Conservation (phyloP, 2,113 vertebrate species). For the Taurulus bubalis region DNA sequence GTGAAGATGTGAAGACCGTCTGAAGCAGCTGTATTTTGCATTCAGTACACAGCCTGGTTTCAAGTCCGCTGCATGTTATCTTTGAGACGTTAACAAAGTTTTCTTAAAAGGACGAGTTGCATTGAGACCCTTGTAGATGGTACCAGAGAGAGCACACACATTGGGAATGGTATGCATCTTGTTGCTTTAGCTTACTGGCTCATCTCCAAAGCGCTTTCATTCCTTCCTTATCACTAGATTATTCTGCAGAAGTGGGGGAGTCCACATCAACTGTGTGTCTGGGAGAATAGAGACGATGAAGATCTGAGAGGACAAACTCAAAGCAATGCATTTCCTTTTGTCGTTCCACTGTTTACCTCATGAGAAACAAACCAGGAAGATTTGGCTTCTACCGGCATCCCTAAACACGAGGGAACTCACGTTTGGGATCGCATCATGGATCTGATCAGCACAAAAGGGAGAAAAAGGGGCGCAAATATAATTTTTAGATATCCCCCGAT, state of each 20-base stretch:
- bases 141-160: not conserved
- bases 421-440: too few relatives aligned
- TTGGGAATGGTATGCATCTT: not conserved
- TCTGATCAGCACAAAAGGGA: too few relatives aligned
- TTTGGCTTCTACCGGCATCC: not conserved
- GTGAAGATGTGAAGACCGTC: not conserved
- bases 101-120: not conserved
- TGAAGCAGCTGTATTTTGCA: constrained; percentile 7
- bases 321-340: not conserved
- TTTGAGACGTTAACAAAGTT: constrained; percentile 5
- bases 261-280: not conserved
- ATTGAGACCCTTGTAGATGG: not conserved
- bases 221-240: constrained; percentile 19
- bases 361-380: not conserved
- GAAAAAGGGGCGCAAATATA: not conserved
- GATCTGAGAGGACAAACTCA: not conserved
- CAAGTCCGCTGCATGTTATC: constrained; percentile 12
- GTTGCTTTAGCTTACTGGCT: constrained; percentile 11
- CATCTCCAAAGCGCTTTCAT: constrained; percentile 5
- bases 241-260: not conserved
- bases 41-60: constrained; percentile 16
- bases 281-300: not conserved
- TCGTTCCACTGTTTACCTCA: not conserved
- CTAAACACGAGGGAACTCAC: too few relatives aligned
- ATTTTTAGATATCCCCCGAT: not conserved